Conservation (phyloP, 30 jellyfish, hydroid and myxozoan species). For the Aurelia sp. region DNA sequence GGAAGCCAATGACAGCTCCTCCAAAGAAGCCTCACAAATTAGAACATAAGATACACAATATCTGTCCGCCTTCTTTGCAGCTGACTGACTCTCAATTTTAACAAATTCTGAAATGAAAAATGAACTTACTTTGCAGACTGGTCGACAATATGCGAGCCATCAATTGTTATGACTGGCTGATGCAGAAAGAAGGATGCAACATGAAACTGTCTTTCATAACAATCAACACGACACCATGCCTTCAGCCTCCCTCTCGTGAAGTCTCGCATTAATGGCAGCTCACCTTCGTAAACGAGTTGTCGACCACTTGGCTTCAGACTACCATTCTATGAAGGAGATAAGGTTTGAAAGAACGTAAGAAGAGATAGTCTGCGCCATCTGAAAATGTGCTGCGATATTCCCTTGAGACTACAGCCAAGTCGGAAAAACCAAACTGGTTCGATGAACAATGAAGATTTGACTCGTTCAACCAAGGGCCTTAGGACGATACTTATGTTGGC, state of each 20-base stretch:
- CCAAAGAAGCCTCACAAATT: too few relatives aligned
- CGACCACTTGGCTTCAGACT: conserved; percentile 19
- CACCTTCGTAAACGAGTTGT: conserved; percentile 24
- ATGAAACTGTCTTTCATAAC: conserved; percentile 93
- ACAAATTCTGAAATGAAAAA: neutral
- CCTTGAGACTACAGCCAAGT: neutral
- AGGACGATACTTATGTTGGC: too few relatives aligned
- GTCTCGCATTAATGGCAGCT: conserved; percentile 71
- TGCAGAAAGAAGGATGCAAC: conserved; percentile 91
- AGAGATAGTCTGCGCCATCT: neutral
- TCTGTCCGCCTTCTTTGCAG: neutral
- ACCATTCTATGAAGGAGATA: conserved; percentile 19
- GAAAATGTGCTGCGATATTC: neutral
- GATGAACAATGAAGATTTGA: too few relatives aligned
- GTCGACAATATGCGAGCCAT: conserved; percentile 75
- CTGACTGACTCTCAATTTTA: neutral
- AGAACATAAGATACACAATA: too few relatives aligned
- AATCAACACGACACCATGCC: conserved; percentile 97
- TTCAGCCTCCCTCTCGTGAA: conserved; percentile 71
- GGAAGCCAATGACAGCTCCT: too few relatives aligned
- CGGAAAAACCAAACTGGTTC: too few relatives aligned
- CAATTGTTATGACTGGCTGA: conserved; percentile 84
- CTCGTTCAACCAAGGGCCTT: too few relatives aligned
- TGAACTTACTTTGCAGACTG: conserved; percentile 60
- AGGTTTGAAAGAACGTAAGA: neutral